Conservation (phyloP, 2,888 invertebrate genomes). For the Drosophila neotestacea region DNA sequence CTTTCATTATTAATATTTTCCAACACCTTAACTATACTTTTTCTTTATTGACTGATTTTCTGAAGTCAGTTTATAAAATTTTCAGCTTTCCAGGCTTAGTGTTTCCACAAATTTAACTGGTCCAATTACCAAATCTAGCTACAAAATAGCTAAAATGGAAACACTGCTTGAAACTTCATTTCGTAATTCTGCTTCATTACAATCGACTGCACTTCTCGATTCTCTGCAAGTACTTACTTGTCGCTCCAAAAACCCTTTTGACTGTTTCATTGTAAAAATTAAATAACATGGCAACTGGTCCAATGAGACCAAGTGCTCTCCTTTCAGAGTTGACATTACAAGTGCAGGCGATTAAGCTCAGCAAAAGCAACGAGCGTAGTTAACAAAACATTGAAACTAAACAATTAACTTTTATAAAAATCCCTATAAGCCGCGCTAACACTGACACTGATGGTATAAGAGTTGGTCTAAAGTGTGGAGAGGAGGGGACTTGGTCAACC, state of each 20-base stretch:
- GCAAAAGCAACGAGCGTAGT: conserved; percentile 19
- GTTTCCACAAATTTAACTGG: too few relatives aligned
- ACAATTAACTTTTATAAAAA: conserved; percentile 57
- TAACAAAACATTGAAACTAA: conserved; percentile 51
- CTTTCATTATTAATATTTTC: too few relatives aligned
- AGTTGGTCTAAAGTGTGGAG: not conserved
- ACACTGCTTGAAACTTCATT: not conserved
- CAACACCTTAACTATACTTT: too few relatives aligned
- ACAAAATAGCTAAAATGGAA: too few relatives aligned
- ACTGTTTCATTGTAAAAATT: conserved; percentile 32
- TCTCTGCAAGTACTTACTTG: not conserved
- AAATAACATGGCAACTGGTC: conserved; percentile 24
- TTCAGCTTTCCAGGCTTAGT: too few relatives aligned
- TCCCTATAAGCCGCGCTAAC: conserved; percentile 29
- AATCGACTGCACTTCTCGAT: not conserved
- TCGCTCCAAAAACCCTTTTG: conserved; percentile 18
- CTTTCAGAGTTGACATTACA: conserved; percentile 26
- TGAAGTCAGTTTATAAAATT: too few relatives aligned
- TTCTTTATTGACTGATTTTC: too few relatives aligned
- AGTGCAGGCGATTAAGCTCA: conserved; percentile 35
- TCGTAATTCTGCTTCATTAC: not conserved
- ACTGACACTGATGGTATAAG: not conserved
- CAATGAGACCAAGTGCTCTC: conserved; percentile 20
- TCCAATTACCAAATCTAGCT: too few relatives aligned
- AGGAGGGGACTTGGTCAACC: conserved; percentile 24